phyloP scores from a whole-genome alignment of 1,140 invertebrate genomes.

The Drosophila malerkotliana region DNA sequence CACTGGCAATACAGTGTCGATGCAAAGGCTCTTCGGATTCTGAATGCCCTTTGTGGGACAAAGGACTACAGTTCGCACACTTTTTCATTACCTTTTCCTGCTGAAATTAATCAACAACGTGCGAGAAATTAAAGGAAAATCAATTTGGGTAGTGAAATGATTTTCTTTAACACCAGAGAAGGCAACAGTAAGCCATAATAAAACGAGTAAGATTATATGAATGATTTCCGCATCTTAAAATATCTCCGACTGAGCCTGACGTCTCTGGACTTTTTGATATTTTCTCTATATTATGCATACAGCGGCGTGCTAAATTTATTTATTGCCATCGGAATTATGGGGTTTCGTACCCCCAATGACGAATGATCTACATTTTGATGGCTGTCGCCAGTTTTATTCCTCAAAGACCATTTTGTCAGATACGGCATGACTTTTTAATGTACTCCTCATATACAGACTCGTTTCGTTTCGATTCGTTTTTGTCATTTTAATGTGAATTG shows the following conservation, averaged over 20 bases:
- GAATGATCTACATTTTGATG: conserved; percentile 80
- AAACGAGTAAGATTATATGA: not conserved
- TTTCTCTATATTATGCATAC: conserved; percentile 49
- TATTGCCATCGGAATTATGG: conserved; percentile 69
- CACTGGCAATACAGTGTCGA: conserved; percentile 49
- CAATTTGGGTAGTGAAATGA: conserved; percentile 36
- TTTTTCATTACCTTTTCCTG: conserved; percentile 56
- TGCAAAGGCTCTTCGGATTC: conserved; percentile 68
- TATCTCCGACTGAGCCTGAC: not conserved
- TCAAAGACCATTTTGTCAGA: conserved; percentile 53
- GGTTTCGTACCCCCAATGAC: conserved; percentile 70
- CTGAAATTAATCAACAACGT: conserved; percentile 78
- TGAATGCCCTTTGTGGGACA: conserved; percentile 76
- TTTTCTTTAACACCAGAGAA: not conserved
- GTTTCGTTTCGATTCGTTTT: conserved; percentile 63
- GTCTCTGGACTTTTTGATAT: conserved; percentile 16
- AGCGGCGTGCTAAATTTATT: conserved; percentile 75
- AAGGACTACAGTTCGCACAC: conserved; percentile 70
- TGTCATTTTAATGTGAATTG: conserved; percentile 79
- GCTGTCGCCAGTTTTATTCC: conserved; percentile 36
- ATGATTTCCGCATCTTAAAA: conserved; percentile 8
- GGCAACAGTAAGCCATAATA: not conserved
- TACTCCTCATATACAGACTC: conserved; percentile 22
- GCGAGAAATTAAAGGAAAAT: conserved; percentile 68
- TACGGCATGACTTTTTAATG: conserved; percentile 77